phyloP scores from a whole-genome alignment of 2,113 vertebrate species.

The Sinocyclocheilus rhinocerous region DNA sequence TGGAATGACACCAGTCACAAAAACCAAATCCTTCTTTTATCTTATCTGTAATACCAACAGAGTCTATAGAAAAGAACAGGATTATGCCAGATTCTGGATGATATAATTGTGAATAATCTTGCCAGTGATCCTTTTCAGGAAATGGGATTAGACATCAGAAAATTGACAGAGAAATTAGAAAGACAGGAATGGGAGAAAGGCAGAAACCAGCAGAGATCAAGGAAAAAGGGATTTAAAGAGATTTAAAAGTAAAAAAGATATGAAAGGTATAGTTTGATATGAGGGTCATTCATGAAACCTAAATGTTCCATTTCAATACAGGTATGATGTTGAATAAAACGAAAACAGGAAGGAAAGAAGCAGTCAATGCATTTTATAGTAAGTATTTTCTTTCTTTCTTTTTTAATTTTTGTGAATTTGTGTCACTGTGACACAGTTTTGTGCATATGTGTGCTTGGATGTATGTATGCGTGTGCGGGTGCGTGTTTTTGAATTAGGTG shows the following conservation, averaged over 20 bases:
- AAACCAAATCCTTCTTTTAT: neutral
- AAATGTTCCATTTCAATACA: neutral
- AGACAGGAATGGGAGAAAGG: constrained; percentile 12
- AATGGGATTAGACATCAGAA: neutral
- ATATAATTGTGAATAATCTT: constrained; percentile 31
- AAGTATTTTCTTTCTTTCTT: no score
- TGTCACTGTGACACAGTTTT: neutral
- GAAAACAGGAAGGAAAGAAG: neutral
- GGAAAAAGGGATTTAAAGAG: neutral
- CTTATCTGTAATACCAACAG: neutral
- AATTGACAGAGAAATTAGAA: neutral
- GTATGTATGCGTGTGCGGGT: neutral
- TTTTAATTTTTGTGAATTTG: neutral
- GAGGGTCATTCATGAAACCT: neutral
- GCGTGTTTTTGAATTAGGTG: constrained; percentile 21
- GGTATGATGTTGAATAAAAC: neutral
- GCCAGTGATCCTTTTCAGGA: neutral
- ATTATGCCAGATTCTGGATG: constrained; percentile 35
- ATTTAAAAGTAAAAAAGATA: no score
- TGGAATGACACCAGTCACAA: neutral
- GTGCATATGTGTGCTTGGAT: neutral
- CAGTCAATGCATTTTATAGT: no score
- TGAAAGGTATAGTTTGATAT: neutral
- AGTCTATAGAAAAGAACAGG: neutral
- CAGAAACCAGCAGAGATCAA: neutral